Evolutionary conservation across 1,140 invertebrate species (phyloP).

Genomic region (Goniozus legneri): DNA sequence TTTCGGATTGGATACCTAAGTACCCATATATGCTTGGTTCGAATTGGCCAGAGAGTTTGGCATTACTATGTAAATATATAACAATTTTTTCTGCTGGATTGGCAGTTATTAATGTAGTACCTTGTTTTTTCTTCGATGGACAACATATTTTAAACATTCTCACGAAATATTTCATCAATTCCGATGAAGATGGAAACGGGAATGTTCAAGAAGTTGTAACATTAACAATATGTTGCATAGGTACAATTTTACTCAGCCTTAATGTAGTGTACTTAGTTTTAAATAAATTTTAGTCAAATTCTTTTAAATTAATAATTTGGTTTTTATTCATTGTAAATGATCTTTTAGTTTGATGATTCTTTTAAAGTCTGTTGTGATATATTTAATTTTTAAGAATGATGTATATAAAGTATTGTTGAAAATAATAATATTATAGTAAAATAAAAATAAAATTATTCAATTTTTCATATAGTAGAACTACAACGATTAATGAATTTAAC

Average conservation of each 20-base stretch:
- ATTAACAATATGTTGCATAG: slow-evolving; percentile 55
- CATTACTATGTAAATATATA: slow-evolving; percentile 68
- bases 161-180: slow-evolving; percentile 56
- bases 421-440: too few species aligned
- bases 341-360: too few species aligned
- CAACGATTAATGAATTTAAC: too few species aligned
- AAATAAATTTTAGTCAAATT: slow-evolving; percentile 31
- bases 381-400: too few species aligned
- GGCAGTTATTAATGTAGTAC: slow-evolving; percentile 87
- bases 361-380: too few species aligned
- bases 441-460: too few species aligned
- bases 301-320: too few species aligned
- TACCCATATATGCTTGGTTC: slow-evolving; percentile 61
- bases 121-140: slow-evolving; percentile 91
- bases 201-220: slow-evolving; percentile 53
- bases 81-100: slow-evolving; percentile 88
- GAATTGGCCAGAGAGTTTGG: slow-evolving; percentile 67
- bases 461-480: too few species aligned
- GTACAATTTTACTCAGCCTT: slow-evolving; percentile 52
- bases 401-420: too few species aligned
- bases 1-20: slow-evolving; percentile 81
- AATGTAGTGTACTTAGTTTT: slow-evolving; percentile 45
- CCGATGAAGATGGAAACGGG: slow-evolving; percentile 47
- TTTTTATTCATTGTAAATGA: too few species aligned
- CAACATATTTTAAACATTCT: slow-evolving; percentile 73